Conservation (phyloP, 92 coral and sea anemone species). For the Chrysogorgia sp. region DNA sequence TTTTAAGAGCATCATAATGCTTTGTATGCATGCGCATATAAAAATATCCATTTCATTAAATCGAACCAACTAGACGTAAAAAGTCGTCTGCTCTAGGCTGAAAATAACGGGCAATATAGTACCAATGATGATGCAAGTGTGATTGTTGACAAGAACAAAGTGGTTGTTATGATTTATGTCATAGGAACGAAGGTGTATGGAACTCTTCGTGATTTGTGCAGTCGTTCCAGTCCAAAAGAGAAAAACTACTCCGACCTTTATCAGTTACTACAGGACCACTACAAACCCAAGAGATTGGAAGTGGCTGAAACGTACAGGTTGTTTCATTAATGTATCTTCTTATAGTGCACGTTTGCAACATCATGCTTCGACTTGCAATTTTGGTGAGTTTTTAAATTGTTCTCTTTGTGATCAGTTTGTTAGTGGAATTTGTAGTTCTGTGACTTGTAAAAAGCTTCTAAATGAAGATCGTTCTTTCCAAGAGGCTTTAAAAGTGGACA, state of each 20-base stretch:
- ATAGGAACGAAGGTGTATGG: constrained; percentile 45
- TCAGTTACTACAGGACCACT: constrained; percentile 35
- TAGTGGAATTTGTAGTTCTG: constrained; percentile 50
- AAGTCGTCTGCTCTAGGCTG: too few relatives aligned
- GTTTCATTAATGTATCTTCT: constrained; percentile 57
- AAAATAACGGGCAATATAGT: too few relatives aligned
- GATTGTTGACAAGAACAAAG: constrained; percentile 51
- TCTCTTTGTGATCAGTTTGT: constrained; percentile 62
- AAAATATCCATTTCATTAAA: too few relatives aligned
- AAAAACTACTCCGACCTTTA: constrained; percentile 44
- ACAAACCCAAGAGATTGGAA: constrained; percentile 61
- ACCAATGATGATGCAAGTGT: too few relatives aligned
- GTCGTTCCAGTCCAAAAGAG: constrained; percentile 50
- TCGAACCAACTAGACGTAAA: too few relatives aligned
- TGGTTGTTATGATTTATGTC: constrained; percentile 57
- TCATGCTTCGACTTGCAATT: constrained; percentile 56
- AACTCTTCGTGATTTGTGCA: constrained; percentile 27
- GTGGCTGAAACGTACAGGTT: constrained; percentile 63
- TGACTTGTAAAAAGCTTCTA: constrained; percentile 52
- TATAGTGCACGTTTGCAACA: constrained; percentile 61
- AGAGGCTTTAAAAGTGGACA: constrained; percentile 52
- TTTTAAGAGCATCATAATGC: too few relatives aligned
- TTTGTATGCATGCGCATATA: too few relatives aligned
- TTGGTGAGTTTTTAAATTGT: constrained; percentile 56
- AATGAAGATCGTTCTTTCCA: constrained; percentile 52